Evolutionary conservation across 2,888 invertebrate species (phyloP).

Genomic region (Encarsia formosa): DNA sequence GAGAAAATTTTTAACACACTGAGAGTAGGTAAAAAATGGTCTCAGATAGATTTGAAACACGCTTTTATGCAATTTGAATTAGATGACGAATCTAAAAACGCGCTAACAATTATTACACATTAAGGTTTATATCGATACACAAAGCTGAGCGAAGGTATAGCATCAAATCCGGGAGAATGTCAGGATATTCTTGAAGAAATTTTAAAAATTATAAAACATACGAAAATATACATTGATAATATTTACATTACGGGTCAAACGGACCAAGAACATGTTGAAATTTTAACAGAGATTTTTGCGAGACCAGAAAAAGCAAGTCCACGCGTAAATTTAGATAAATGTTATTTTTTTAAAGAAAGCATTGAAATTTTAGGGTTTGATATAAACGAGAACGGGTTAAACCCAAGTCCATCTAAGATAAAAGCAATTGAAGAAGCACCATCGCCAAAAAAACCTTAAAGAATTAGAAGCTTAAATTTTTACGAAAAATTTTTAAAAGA

Average conservation of each 20-base stretch:
- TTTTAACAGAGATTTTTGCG: conserved; percentile 32
- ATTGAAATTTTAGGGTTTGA: conserved; percentile 30
- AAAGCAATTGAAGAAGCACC: conserved; percentile 16
- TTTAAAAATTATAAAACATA: conserved; percentile 33
- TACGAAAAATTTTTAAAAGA: conserved; percentile 40
- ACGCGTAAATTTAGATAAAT: conserved; percentile 34
- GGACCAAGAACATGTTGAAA: conserved; percentile 31
- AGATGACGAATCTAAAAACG: conserved; percentile 35
- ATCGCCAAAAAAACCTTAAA: conserved; percentile 10
- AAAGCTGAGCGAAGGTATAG: conserved; percentile 39
- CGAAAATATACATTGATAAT: conserved; percentile 36
- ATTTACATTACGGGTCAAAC: conserved; percentile 34
- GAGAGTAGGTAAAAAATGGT: conserved; percentile 32
- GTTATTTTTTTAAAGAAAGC: conserved; percentile 33
- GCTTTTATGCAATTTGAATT: conserved; percentile 45
- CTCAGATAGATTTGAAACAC: conserved; percentile 31
- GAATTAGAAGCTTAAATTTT: conserved; percentile 33
- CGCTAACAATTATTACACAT: conserved; percentile 41
- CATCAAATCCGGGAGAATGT: conserved; percentile 41
- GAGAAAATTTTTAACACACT: conserved; percentile 35
- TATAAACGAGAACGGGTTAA: conserved; percentile 15
- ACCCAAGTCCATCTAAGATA: conserved; percentile 13
- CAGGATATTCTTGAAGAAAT: conserved; percentile 38
- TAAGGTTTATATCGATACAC: conserved; percentile 40
- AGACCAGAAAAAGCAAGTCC: conserved; percentile 32